Evolutionary conservation across 2,888 invertebrate species (phyloP), one percentile per base, ranked within the genome.

Genomic region (Xiphydria camelus): DNA sequence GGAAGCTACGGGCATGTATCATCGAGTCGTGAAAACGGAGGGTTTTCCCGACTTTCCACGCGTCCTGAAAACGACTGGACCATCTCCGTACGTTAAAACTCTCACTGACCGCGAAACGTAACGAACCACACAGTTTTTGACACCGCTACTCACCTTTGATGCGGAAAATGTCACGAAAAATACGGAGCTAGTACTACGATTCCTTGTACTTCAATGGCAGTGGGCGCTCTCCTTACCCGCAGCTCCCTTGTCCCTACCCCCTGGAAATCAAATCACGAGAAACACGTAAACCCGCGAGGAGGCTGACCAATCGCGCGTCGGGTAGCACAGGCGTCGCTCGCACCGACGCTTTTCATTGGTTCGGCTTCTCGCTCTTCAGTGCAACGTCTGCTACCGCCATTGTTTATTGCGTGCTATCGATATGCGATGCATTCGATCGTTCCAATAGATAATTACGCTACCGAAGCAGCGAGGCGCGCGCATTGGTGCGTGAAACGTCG

Each of bases 171-270:
- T 35, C 45, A 50, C 41, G 41, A 39, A 22, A 45, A 40, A 45
- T 22, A 40, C 43, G 19, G 44, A 51, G 48, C 40, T 44, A 29
- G 29, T 29, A 29, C 29, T 29, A 29, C 12, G 29, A 14, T 29
- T 29, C 29, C 29, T 51, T 44, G 44, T 49, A 48, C 54, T 45
- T 49, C 47, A 47, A 51, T 54, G 71, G 69, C 71, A 71, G 71
- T 71, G 68, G 68, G 66, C 68, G 66, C 68, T 65, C 62, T 64
- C 65, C 60, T 17, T 43, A 15, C 17, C 32, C 40, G 18, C 38
- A 14, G 29, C 35, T 37, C 55, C 54, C 51, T 55, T 52, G 53
- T 40, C 51, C 51, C 43, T 15, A n/a, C 9, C 17, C 18, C 12
- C 9, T 45, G 36, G 42, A 47, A 53, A 55, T 57, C 55, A 29